These are phyloP conservation scores for Andricus grossulariae DNA, from an alignment of 1,140 invertebrate species.

Conservation along the genomic window DNA sequence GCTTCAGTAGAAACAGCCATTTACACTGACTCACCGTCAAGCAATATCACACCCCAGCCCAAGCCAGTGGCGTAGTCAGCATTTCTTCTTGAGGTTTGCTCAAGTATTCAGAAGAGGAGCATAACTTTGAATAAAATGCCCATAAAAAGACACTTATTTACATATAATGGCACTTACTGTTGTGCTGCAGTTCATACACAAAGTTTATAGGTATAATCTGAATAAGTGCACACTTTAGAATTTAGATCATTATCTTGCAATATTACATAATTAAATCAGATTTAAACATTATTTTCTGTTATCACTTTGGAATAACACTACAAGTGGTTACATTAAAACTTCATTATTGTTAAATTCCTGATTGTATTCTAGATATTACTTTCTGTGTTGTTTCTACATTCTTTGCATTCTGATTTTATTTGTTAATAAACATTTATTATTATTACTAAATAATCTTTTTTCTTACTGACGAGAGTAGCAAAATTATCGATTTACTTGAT, in stretches of 20 bases:
- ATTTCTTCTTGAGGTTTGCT: not conserved
- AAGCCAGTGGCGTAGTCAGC: slow-evolving; percentile 9
- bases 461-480: too few relatives aligned
- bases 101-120: not conserved
- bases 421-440: too few relatives aligned
- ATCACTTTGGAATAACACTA: too few relatives aligned
- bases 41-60: slow-evolving; percentile 22
- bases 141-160: not conserved
- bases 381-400: too few relatives aligned
- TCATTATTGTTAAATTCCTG: too few relatives aligned
- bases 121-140: slow-evolving; percentile 9
- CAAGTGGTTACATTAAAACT: too few relatives aligned
- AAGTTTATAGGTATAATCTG: not conserved
- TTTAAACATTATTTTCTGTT: too few relatives aligned
- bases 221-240: not conserved
- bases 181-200: not conserved
- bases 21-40: slow-evolving; percentile 26
- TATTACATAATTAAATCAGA: too few relatives aligned
- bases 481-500: too few relatives aligned
- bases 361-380: too few relatives aligned
- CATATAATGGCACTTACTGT: not conserved
- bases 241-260: not conserved
- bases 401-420: too few relatives aligned
- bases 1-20: slow-evolving; percentile 15
- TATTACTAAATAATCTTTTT: too few relatives aligned